Evolutionary conservation across 2,888 invertebrate species (phyloP), one percentile per base, ranked within the genome.

Genomic region (Dendrolimus houi): DNA sequence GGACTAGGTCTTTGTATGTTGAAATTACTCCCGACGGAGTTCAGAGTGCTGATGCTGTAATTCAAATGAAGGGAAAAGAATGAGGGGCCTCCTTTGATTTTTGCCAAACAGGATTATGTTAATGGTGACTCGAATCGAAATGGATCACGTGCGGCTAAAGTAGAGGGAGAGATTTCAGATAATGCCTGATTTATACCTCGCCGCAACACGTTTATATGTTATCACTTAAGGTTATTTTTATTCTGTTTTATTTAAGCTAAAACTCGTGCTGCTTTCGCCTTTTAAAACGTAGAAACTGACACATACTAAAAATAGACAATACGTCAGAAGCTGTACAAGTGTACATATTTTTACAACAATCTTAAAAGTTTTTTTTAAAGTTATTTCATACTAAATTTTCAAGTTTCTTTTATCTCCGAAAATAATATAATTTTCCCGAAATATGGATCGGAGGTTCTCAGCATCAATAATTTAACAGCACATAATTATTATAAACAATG

Each of bases 61-160:
- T 79, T 79, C 73, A 75, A 81, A 79, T 75, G 68, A 75, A 70
- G 71, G 72, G 72, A 70, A 73, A 70, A 67, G 70, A 66, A 63
- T 64, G 68, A 29, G 69, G 76, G 78, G 78, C 69, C 60, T 67
- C 66, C 67, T 71, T 73, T 73, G 75, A 79, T 79, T 80, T 77
- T 74, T 71, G 69, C 73, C 66, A 70, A 75, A 77, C 67, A 66
- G 72, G 79, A 78, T 82, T 82, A 82, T 81, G 75, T 60, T 77
- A 81, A 81, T 80, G 71, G 68, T 60, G 72, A 69, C 67, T 71
- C 63, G 58, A 68, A 71, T 72, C 68, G 69, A 64, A 65, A 68
- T 67, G 68, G 66, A 69, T 71, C 75, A 70, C 74, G 75, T 73
- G 74, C 71, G 63, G 61, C 63, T 62, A 61, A 58, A 63, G 65